A percentile compares a stretch with the other conserved stretches of the same genome.
Conservation (phyloP, 37 sponge, comb jelly and placozoan genomes). For the Haliclona indistincta region DNA sequence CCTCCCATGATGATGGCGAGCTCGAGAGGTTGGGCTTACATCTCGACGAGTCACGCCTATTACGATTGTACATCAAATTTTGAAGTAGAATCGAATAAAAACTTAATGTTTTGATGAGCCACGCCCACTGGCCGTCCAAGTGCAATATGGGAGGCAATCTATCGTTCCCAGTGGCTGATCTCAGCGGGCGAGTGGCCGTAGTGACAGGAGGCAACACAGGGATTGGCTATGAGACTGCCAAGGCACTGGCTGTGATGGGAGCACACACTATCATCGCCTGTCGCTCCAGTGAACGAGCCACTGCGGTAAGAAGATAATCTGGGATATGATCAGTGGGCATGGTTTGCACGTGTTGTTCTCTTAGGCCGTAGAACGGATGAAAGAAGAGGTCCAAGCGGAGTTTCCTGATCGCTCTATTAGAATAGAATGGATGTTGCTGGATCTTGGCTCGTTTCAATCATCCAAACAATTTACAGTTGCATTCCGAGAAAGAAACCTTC, state of each 20-base stretch:
- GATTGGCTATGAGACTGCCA: slow-evolving; percentile 66
- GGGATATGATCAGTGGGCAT: too few relatives aligned
- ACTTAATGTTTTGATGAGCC: too few relatives aligned
- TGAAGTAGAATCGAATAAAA: background rate
- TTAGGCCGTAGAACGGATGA: slow-evolving; percentile 48
- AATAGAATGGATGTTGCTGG: slow-evolving; percentile 53
- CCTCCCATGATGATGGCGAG: slow-evolving; percentile 6
- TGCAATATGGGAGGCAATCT: slow-evolving; percentile 38
- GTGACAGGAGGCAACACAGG: slow-evolving; percentile 66
- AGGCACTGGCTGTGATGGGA: slow-evolving; percentile 59
- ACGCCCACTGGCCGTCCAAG: background rate
- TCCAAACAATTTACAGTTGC: slow-evolving; percentile 38
- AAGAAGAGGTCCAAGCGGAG: slow-evolving; percentile 28
- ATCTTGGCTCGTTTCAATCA: slow-evolving; percentile 56
- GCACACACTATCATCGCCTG: slow-evolving; percentile 61
- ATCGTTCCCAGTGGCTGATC: slow-evolving; percentile 39
- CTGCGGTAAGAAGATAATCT: slow-evolving; percentile 8
- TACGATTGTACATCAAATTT: background rate
- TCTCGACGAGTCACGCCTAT: background rate
- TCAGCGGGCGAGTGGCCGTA: slow-evolving; percentile 50
- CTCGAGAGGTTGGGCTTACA: background rate
- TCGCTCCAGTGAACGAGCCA: slow-evolving; percentile 47
- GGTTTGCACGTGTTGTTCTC: background rate
- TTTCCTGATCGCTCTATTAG: slow-evolving; percentile 28
- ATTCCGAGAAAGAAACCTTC: slow-evolving; percentile 45